Percentiles rank a stretch among this genome's conserved stretches.
phyloP scores from a whole-genome alignment of 2,797 vertebrate genomes.

The Erpetoichthys calabaricus region DNA sequence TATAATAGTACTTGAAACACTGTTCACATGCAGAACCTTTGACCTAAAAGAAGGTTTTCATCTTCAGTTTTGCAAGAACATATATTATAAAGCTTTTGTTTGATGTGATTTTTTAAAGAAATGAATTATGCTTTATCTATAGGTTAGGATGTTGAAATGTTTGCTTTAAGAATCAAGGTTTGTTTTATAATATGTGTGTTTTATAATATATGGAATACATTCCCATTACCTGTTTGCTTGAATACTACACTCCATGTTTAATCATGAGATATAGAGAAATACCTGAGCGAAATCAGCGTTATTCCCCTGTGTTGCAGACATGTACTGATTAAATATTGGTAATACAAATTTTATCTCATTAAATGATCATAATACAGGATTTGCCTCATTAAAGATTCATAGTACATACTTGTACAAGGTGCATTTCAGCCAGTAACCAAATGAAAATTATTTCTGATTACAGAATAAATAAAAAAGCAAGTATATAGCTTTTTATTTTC shows the following conservation, averaged over 20 bases:
- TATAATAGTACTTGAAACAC: too few species aligned
- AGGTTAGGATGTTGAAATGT: too few species aligned
- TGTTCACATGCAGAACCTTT: too few species aligned
- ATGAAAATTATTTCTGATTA: conserved; percentile 10
- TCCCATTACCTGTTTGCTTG: not conserved
- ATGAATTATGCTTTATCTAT: too few species aligned
- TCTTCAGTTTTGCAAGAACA: too few species aligned
- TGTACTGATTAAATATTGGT: conserved; percentile 25
- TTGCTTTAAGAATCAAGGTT: too few species aligned
- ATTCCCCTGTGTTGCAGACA: conserved; percentile 14
- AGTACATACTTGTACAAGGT: conserved; percentile 16
- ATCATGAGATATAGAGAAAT: conserved; percentile 16
- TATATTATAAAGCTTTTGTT: too few species aligned
- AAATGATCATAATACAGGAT: conserved; percentile 26
- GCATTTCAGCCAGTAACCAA: conserved; percentile 19
- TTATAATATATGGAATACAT: too few species aligned
- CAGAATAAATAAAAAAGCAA: not conserved
- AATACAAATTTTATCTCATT: conserved; percentile 24
- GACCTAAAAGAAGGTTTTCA: too few species aligned
- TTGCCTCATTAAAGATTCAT: conserved; percentile 29
- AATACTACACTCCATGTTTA: conserved; percentile 7
- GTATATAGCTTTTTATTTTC: too few species aligned
- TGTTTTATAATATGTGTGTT: too few species aligned
- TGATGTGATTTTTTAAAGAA: too few species aligned
- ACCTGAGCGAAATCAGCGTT: conserved; percentile 13